Conservation (phyloP, 2,113 vertebrate species). For the Sinocyclocheilus anshuiensis region DNA sequence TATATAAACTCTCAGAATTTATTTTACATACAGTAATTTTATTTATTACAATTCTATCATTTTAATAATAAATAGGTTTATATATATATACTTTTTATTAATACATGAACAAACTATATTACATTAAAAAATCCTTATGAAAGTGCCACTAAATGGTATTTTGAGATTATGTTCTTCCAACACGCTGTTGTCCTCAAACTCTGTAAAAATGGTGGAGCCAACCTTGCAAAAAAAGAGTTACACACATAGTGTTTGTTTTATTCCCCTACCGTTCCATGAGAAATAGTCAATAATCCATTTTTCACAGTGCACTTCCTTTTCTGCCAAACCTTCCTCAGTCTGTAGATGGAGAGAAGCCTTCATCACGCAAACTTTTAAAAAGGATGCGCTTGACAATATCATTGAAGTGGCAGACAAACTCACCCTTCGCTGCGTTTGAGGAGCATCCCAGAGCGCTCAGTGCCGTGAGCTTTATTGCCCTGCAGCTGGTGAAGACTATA, state of each 20-base stretch:
- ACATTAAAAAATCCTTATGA: neutral
- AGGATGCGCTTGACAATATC: neutral
- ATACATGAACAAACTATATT: neutral
- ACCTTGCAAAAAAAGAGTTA: neutral
- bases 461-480: conserved; percentile 95
- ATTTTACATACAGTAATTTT: neutral
- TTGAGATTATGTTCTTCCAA: neutral
- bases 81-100: neutral
- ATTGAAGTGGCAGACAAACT: conserved; percentile 26
- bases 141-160: neutral
- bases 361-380: neutral
- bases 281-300: conserved; percentile 93
- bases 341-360: conserved; percentile 57
- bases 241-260: neutral
- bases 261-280: conserved; percentile 89
- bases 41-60: too few relatives aligned
- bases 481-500: conserved; percentile 98
- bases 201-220: neutral
- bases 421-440: conserved; percentile 96
- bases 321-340: conserved; percentile 97
- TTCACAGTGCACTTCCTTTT: conserved; percentile 94
- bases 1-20: neutral
- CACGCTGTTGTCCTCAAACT: neutral
- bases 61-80: too few relatives aligned
- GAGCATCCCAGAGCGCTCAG: conserved; percentile 84